phyloP scores from a whole-genome alignment of 2,888 invertebrate genomes.

The Lycaena phlaeas region DNA sequence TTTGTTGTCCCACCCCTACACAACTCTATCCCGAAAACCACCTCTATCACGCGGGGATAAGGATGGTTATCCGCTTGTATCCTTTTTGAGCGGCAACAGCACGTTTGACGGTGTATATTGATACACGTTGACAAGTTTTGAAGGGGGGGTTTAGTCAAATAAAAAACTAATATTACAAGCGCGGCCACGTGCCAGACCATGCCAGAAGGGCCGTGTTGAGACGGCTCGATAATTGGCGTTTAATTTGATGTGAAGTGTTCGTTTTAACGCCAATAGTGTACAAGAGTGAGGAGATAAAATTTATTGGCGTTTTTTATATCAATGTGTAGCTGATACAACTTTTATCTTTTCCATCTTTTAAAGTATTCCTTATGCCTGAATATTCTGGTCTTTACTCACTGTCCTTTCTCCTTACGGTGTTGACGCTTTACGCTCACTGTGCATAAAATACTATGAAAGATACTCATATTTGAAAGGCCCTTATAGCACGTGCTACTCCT shows the following conservation, averaged over 20 bases:
- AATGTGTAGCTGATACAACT: too few species aligned
- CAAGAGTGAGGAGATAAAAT: too few species aligned
- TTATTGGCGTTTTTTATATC: too few species aligned
- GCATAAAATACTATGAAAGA: too few species aligned
- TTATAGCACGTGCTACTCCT: too few species aligned
- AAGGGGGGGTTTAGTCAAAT: conserved; percentile 58
- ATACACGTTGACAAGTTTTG: conserved; percentile 65
- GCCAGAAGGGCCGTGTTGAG: conserved; percentile 44
- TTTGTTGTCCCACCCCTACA: conserved; percentile 12
- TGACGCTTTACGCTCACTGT: too few species aligned
- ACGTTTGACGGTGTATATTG: conserved; percentile 22
- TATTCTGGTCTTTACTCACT: too few species aligned
- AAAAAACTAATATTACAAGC: conserved; percentile 61
- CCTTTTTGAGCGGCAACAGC: neutral
- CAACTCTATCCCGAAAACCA: neutral
- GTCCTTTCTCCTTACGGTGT: too few species aligned
- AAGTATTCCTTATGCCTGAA: too few species aligned
- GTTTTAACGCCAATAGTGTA: too few species aligned
- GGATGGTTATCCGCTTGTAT: conserved; percentile 5
- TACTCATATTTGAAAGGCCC: too few species aligned
- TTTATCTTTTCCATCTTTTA: too few species aligned
- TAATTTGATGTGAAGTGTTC: conserved; percentile 40
- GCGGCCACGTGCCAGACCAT: conserved; percentile 57
- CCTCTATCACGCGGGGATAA: conserved; percentile 11
- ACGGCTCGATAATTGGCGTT: conserved; percentile 59